Conservation (phyloP, 2,888 invertebrate genomes). For the Nycteola revayana region DNA sequence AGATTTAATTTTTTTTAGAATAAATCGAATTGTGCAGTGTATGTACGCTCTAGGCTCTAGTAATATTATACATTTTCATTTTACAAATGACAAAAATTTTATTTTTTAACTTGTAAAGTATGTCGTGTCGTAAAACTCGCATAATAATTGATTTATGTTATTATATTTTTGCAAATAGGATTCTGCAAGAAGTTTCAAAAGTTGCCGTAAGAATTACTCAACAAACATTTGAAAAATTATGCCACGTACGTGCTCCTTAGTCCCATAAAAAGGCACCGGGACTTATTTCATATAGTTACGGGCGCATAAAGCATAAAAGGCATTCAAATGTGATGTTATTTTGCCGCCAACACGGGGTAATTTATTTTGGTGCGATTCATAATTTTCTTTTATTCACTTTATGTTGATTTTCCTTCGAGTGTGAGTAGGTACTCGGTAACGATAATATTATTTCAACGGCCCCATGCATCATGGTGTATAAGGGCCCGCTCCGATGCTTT, state of each 20-base stretch:
- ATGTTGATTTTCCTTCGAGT: slow-evolving; percentile 81
- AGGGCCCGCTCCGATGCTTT: slow-evolving; percentile 53
- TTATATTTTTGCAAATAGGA: too few relatives aligned
- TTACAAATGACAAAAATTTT: too few relatives aligned
- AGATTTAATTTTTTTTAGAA: too few relatives aligned
- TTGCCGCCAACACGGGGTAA: slow-evolving; percentile 81
- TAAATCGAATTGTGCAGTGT: too few relatives aligned
- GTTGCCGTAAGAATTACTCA: slow-evolving; percentile 23
- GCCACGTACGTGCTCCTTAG: slow-evolving; percentile 71
- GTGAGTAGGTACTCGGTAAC: slow-evolving; percentile 70
- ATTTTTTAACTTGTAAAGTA: too few relatives aligned
- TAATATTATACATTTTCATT: too few relatives aligned
- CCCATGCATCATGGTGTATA: slow-evolving; percentile 67
- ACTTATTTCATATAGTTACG: slow-evolving; percentile 80
- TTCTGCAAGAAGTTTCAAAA: too few relatives aligned
- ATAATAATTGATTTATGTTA: too few relatives aligned
- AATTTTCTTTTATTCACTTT: slow-evolving; percentile 83
- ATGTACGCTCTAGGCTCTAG: too few relatives aligned
- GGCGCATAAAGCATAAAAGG: slow-evolving; percentile 80
- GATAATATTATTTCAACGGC: slow-evolving; percentile 81
- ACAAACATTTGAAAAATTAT: slow-evolving; percentile 74
- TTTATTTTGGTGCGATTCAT: slow-evolving; percentile 81
- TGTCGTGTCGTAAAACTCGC: too few relatives aligned
- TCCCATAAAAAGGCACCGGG: slow-evolving; percentile 72
- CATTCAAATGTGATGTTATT: slow-evolving; percentile 83